Evolutionary conservation across 2,888 invertebrate species (phyloP).

Genomic region (Galeruca laticollis): DNA sequence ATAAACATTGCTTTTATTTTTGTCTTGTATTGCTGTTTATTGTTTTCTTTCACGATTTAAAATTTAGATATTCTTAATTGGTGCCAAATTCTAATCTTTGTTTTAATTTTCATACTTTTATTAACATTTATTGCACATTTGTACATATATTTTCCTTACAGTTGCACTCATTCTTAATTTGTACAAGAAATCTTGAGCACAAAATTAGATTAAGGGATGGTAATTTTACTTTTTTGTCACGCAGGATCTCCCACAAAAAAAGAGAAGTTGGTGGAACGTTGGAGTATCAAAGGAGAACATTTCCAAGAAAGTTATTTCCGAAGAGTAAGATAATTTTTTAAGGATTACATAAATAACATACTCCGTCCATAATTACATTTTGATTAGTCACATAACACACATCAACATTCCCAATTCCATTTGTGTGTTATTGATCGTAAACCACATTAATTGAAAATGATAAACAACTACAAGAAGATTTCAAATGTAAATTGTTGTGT

Average conservation of each 20-base stretch:
- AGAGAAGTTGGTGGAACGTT: constrained; percentile 83
- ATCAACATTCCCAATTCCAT: not conserved
- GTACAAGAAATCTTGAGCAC: not conserved
- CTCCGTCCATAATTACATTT: not conserved
- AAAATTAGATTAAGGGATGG: constrained; percentile 14
- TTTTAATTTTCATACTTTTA: too few relatives aligned
- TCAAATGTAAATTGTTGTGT: not conserved
- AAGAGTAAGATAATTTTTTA: constrained; percentile 74
- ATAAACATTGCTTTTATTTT: not conserved
- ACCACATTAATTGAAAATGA: not conserved
- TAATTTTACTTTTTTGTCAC: constrained; percentile 48
- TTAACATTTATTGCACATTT: not conserved
- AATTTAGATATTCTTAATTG: not conserved
- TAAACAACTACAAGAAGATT: not conserved
- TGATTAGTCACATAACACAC: not conserved
- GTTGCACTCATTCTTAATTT: not conserved
- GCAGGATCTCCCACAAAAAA: constrained; percentile 86
- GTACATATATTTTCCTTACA: too few relatives aligned
- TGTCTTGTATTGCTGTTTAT: constrained; percentile 1
- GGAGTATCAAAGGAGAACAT: constrained; percentile 77
- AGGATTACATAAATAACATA: too few relatives aligned
- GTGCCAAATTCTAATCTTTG: too few relatives aligned
- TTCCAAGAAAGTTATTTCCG: constrained; percentile 84
- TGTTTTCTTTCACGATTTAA: not conserved
- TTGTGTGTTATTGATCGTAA: not conserved